These are phyloP conservation scores for Falco rusticolus DNA, from an alignment of 2,797 vertebrate species.

Conservation along the genomic window DNA sequence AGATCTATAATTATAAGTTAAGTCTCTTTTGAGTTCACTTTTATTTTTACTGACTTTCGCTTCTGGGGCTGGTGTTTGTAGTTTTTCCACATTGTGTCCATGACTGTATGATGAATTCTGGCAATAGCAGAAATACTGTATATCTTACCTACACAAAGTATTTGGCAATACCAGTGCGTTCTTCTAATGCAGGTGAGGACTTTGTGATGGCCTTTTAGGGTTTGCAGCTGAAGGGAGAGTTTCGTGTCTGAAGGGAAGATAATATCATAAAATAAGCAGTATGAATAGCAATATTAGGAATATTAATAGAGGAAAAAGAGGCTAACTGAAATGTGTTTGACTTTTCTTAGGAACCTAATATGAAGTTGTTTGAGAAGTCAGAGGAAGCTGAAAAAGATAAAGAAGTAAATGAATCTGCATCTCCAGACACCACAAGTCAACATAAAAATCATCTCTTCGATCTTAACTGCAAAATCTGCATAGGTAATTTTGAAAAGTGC, in stretches of 20 bases:
- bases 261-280: not conserved
- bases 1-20: not conserved
- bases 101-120: not conserved
- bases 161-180: not conserved
- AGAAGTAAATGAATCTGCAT: conserved; percentile 78
- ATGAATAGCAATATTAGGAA: not conserved
- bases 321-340: not conserved
- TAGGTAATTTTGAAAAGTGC: conserved; percentile 81
- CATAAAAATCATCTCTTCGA: conserved; percentile 98
- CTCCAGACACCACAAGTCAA: conserved; percentile 89
- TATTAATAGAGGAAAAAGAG: not conserved
- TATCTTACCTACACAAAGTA: not conserved
- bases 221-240: not conserved
- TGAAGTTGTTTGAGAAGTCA: conserved; percentile 81
- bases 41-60: not conserved
- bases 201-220: not conserved
- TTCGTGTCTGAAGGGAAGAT: not conserved
- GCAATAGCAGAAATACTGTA: not conserved
- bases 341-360: conserved; percentile 76
- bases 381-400: conserved; percentile 84
- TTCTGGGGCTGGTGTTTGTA: not conserved
- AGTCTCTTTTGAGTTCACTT: not conserved
- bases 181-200: not conserved
- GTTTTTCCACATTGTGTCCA: not conserved
- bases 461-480: conserved; percentile 98